Base-by-base conservation (phyloP, 2,797 vertebrate genomes). In the Ptychobarbus kaznakovi region DNA sequence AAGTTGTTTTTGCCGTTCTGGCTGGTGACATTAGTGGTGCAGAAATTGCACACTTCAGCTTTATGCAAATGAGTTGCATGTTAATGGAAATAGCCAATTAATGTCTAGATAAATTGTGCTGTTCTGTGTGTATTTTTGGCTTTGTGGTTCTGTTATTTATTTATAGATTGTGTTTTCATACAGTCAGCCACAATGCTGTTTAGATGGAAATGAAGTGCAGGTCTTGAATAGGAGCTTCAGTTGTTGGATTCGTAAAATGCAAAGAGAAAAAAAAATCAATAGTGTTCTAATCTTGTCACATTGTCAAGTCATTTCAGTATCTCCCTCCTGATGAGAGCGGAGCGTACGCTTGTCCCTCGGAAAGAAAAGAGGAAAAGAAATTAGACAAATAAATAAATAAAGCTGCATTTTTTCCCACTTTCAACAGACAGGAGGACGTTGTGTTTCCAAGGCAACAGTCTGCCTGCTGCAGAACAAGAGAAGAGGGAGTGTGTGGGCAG, bases 401-500 rank as follows among this genome's bases (percentile, higher is more conserved):
- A 91, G 86, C 66, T 65, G 80, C 86, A 89, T 93, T 92, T 87
- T 92, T 91, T 92, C 90, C 86, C 91, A 91, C 89, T 90, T 91
- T 91, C 91, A 91, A 93, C 92, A 91, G 91, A 85, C 90, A 70
- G 78, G 28, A 93, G 89, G 89, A 92, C 89, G 92, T 93, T 92
- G 90, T 87, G 95, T 96, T 96, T 93, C 95, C 95, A 92, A 92
- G 95, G 95, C 93, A 96, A 96, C 95, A 92, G 93, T 93, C 94
- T 94, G 93, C 92, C 91, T 92, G 89, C 92, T 92, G 91, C 85
- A 90, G 94, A 93, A 90, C 91, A 94, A 94, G 92, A 94, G 94
- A 82, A 92, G 92, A 77, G 90, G 92, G 92, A 93, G 92, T 91
- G 94, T 93, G 93, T 94, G 92, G 93, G 94, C 89, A 82, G 92